Evolutionary conservation across 2,113 vertebrate genomes (phyloP).

Genomic region (Macquaria ambigua): DNA sequence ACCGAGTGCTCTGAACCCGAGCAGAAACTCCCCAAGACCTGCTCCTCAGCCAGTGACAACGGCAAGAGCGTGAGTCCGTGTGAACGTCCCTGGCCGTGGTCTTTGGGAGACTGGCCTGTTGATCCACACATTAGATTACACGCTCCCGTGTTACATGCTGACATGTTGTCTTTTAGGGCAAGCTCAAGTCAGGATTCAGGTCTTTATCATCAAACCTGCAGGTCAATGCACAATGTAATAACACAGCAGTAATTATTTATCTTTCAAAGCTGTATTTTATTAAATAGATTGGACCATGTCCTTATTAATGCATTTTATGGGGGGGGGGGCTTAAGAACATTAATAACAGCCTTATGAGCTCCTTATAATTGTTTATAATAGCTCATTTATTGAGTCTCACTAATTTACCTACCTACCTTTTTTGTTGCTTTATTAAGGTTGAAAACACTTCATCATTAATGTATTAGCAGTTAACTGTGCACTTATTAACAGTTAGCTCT

Average conservation of each 20-base stretch:
- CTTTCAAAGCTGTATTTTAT: background rate
- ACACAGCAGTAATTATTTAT: background rate
- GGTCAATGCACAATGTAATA: background rate
- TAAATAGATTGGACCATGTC: background rate
- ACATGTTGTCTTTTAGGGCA: background rate
- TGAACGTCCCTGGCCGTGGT: no score
- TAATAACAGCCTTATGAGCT: no score
- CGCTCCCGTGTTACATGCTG: background rate
- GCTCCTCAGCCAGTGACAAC: constrained; percentile 88
- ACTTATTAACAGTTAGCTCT: no score
- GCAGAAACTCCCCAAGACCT: constrained; percentile 94
- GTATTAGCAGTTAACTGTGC: no score
- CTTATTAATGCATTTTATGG: background rate
- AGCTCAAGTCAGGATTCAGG: background rate
- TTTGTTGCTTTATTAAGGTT: no score
- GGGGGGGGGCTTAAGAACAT: no score
- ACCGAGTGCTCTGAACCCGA: constrained; percentile 94
- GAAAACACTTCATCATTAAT: no score
- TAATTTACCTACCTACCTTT: no score
- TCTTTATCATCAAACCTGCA: background rate
- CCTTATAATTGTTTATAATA: no score
- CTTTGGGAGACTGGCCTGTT: background rate
- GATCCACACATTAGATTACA: background rate
- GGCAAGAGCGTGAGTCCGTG: constrained; percentile 90
- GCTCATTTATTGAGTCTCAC: no score